These are phyloP conservation scores for Chunga burmeisteri DNA, from an alignment of 2,113 vertebrate genomes.

Conservation along the genomic window DNA sequence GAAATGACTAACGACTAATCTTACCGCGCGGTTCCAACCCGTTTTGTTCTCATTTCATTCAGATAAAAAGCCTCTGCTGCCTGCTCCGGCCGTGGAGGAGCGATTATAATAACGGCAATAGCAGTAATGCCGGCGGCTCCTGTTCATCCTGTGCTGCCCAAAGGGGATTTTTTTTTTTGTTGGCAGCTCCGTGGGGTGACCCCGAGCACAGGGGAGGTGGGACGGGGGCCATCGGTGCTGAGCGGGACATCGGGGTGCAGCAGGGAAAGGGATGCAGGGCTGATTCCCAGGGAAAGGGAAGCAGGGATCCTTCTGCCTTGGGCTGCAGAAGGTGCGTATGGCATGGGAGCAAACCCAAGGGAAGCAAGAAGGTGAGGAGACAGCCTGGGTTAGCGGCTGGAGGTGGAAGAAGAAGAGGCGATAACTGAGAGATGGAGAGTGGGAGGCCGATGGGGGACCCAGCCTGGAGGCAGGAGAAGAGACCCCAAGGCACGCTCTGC, in stretches of 20 bases:
- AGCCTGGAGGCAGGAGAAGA: neutral
- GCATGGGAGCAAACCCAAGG: neutral
- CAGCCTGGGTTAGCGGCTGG: neutral
- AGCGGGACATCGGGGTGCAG: neutral
- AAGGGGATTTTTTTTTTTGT: accelerated
- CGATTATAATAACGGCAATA: accelerated
- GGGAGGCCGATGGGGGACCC: too few relatives aligned
- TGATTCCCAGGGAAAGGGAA: neutral
- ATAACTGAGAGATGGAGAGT: neutral
- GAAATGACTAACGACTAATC: slow-evolving; percentile 27
- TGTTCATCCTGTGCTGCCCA: neutral
- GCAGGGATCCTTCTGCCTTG: accelerated
- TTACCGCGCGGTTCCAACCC: neutral
- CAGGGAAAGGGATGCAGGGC: neutral
- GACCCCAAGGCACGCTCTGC: neutral
- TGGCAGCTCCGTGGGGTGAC: neutral
- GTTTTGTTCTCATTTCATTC: neutral
- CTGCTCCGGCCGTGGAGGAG: neutral
- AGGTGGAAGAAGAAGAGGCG: neutral
- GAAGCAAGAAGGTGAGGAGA: neutral
- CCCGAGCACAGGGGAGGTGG: neutral
- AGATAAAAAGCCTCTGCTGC: neutral
- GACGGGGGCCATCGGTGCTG: accelerated
- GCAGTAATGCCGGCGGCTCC: neutral
- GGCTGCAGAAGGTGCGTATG: neutral